Evolutionary conservation across 2,113 vertebrate species (phyloP).

Genomic region (Dromas ardeola): DNA sequence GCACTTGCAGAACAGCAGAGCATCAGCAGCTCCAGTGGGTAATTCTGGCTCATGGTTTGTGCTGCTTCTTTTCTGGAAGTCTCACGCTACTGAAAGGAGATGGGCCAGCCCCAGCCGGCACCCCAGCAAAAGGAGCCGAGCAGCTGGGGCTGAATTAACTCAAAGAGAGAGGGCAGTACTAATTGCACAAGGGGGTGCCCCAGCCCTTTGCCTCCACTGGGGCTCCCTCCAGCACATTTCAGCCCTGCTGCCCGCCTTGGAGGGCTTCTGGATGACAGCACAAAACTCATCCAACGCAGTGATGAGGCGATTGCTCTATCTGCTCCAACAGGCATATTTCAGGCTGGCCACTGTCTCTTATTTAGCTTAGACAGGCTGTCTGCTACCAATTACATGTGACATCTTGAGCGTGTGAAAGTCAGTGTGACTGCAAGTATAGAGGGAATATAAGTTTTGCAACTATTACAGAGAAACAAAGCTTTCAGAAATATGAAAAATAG

Average conservation of each 20-base stretch:
- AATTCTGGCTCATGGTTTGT: not conserved
- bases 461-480: not conserved
- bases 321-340: not conserved
- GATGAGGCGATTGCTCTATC: not conserved
- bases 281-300: not conserved
- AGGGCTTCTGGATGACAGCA: not conserved
- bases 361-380: not conserved
- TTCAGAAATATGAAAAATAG: not conserved
- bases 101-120: fast-evolving
- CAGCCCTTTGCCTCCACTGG: not conserved
- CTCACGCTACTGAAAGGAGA: not conserved
- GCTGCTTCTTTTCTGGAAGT: not conserved
- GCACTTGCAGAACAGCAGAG: not conserved
- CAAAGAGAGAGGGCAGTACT: not conserved
- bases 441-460: not conserved
- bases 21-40: not conserved
- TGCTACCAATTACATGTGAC: not conserved
- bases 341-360: not conserved
- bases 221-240: not conserved
- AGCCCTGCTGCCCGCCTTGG: not conserved
- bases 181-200: fast-evolving
- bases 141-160: not conserved
- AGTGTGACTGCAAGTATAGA: not conserved
- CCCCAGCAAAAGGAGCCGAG: not conserved
- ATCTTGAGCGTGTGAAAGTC: not conserved